These are phyloP conservation scores for Agrotis puta DNA, from an alignment of 2,888 invertebrate genomes.

Conservation along the genomic window DNA sequence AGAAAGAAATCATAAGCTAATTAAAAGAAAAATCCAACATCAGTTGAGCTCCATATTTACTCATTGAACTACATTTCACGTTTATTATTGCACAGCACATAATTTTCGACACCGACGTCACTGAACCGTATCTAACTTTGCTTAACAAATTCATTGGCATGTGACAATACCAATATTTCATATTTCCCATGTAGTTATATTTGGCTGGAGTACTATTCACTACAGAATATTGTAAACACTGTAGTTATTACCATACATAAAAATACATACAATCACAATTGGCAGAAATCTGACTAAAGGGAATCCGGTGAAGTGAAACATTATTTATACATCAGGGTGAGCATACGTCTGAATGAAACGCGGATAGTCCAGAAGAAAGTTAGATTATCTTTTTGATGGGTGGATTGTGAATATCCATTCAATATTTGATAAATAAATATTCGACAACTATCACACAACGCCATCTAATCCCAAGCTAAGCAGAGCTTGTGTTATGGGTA, in stretches of 20 bases:
- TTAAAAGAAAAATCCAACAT: no score
- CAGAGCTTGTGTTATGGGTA: no score
- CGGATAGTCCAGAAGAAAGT: slow-evolving; percentile 6
- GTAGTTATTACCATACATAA: slow-evolving; percentile 53
- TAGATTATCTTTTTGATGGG: no score
- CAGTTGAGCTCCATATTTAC: not conserved
- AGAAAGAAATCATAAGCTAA: no score
- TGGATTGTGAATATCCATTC: no score
- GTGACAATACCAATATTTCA: slow-evolving; percentile 8
- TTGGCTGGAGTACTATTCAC: slow-evolving; percentile 42
- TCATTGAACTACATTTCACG: not conserved
- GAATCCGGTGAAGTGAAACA: slow-evolving; percentile 53
- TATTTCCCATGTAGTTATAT: slow-evolving; percentile 31
- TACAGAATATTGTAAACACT: slow-evolving; percentile 39
- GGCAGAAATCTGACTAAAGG: slow-evolving; percentile 57
- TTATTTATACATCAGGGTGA: slow-evolving; percentile 34
- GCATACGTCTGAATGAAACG: not conserved
- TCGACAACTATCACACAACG: no score
- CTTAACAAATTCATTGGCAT: not conserved
- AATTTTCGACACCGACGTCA: not conserved
- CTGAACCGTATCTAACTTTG: slow-evolving; percentile 10
- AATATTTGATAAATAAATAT: no score
- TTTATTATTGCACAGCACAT: not conserved
- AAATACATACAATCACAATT: slow-evolving; percentile 53
- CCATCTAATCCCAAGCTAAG: no score